phyloP scores from a whole-genome alignment of 2,888 invertebrate genomes.

The Myopa testacea region DNA sequence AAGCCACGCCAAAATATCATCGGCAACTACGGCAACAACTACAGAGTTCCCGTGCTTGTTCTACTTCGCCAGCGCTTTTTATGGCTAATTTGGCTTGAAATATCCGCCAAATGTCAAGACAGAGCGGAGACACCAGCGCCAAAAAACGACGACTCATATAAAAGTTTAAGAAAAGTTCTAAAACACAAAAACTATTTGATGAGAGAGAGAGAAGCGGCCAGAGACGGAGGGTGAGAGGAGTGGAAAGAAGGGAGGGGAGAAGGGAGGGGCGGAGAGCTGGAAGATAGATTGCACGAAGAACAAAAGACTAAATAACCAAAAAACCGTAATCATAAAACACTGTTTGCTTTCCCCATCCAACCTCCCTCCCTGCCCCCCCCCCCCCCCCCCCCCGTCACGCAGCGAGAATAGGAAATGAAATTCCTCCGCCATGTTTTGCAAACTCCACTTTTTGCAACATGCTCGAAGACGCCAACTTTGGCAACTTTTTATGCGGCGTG shows the following conservation, averaged over 20 bases:
- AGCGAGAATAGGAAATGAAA: not conserved
- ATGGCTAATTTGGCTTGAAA: slow-evolving; percentile 62
- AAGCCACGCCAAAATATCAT: slow-evolving; percentile 51
- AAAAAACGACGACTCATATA: slow-evolving; percentile 47
- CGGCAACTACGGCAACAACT: slow-evolving; percentile 7
- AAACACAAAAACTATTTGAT: slow-evolving; percentile 27
- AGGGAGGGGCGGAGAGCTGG: not conserved
- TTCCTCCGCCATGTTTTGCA: not conserved
- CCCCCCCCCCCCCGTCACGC: not conserved
- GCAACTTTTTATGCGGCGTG: not conserved
- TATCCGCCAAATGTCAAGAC: slow-evolving; percentile 48
- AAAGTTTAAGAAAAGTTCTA: slow-evolving; percentile 38
- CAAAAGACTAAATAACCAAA: no score
- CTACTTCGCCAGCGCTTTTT: slow-evolving; percentile 45
- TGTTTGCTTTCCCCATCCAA: no score
- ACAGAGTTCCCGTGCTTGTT: slow-evolving; percentile 21
- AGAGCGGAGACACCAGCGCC: not conserved
- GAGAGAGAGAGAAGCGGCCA: not conserved
- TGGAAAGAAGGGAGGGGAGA: not conserved
- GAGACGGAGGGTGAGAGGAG: not conserved
- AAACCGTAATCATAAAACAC: no score
- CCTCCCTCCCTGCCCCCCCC: no score
- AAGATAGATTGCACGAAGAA: not conserved
- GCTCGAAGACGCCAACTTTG: not conserved
- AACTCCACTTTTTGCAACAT: not conserved